These are phyloP conservation scores for Lottia scabra DNA, from an alignment of 2,888 invertebrate species.

Conservation along the genomic window DNA sequence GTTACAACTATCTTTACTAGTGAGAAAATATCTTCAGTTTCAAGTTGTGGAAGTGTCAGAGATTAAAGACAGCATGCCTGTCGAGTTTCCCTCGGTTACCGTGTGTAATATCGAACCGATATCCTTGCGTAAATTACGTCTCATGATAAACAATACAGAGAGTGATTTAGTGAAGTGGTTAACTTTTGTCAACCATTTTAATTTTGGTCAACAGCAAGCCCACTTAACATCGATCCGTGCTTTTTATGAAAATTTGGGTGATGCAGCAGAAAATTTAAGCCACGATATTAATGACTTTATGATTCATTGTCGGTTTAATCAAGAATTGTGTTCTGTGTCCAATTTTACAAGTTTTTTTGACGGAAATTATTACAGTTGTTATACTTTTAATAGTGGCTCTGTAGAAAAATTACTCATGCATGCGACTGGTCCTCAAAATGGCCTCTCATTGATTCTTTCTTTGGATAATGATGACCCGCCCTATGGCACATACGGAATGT, in stretches of 20 bases:
- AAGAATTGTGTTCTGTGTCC: constrained; percentile 41
- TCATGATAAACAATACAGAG: constrained; percentile 29
- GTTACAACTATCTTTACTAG: constrained; percentile 57
- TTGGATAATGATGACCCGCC: constrained; percentile 61
- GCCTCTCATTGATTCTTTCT: constrained; percentile 60
- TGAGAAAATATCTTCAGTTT: constrained; percentile 56
- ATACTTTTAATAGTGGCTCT: constrained; percentile 60
- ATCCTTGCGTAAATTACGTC: constrained; percentile 51
- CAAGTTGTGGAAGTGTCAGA: constrained; percentile 60
- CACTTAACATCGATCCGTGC: constrained; percentile 53
- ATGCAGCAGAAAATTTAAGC: constrained; percentile 51
- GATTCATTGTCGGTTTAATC: constrained; percentile 57
- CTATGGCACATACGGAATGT: constrained; percentile 53
- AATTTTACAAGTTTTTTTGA: constrained; percentile 59
- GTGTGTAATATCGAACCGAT: constrained; percentile 63
- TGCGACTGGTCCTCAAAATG: constrained; percentile 62
- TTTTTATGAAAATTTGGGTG: constrained; percentile 60
- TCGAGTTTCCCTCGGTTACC: constrained; percentile 61
- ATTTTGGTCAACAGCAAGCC: constrained; percentile 38
- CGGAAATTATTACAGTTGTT: constrained; percentile 64
- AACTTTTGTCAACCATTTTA: constrained; percentile 33
- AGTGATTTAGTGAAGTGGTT: constrained; percentile 47
- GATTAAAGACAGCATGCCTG: constrained; percentile 61
- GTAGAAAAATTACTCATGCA: constrained; percentile 51
- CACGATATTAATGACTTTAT: constrained; percentile 56